Conservation (phyloP, 2,113 vertebrate genomes). For the Carollia perspicillata region DNA sequence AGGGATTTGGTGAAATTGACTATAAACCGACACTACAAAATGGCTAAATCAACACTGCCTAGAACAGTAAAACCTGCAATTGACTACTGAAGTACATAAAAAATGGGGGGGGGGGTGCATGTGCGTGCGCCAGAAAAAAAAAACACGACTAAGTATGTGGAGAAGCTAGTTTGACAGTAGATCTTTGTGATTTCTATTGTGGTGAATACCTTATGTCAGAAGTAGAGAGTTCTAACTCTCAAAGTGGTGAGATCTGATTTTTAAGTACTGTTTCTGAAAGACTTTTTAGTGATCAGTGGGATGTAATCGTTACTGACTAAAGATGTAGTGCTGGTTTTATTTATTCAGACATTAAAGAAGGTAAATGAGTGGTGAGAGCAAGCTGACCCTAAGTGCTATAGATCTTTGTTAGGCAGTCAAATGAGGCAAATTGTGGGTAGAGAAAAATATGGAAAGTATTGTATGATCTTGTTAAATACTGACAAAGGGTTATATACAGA, state of each 20-base stretch:
- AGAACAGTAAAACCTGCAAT: background rate
- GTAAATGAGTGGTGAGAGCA: background rate
- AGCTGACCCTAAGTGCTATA: background rate
- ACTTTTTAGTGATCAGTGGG: background rate
- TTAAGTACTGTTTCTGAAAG: conserved; percentile 12
- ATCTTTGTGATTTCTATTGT: background rate
- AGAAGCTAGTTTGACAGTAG: background rate
- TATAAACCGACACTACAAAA: background rate
- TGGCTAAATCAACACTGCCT: background rate
- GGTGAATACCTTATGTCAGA: background rate
- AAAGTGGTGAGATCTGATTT: background rate
- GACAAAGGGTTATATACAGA: background rate
- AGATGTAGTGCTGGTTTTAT: background rate
- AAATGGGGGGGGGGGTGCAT: background rate
- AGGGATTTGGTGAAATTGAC: background rate
- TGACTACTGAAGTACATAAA: background rate
- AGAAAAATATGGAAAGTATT: background rate
- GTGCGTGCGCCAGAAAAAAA: background rate
- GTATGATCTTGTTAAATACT: background rate
- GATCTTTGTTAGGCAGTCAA: background rate
- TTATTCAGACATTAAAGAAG: background rate
- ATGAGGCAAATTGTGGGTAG: background rate
- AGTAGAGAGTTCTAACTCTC: background rate
- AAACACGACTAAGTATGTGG: background rate
- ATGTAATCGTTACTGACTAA: background rate